Conservation (phyloP, 2,888 invertebrate species). For the Seira ritae region DNA sequence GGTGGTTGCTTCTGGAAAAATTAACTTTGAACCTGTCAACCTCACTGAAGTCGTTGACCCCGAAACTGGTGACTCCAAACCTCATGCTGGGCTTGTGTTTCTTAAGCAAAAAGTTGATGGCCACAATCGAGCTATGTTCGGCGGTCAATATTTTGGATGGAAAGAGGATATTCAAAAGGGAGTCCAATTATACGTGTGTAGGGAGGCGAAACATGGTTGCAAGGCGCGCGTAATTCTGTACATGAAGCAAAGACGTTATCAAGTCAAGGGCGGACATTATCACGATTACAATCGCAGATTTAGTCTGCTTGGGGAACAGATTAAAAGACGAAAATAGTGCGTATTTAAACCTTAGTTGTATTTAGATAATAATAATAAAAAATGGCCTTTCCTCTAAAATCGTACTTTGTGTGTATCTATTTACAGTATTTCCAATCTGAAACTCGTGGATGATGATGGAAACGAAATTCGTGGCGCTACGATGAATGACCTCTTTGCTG, state of each 20-base stretch:
- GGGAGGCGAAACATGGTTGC: slow-evolving; percentile 27
- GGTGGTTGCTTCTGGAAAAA: not conserved
- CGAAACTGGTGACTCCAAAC: too few relatives aligned
- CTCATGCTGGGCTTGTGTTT: slow-evolving; percentile 2
- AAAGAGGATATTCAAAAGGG: not conserved
- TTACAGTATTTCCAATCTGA: not conserved
- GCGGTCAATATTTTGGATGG: slow-evolving; percentile 22
- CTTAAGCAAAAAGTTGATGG: slow-evolving; percentile 2
- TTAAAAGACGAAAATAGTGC: too few relatives aligned
- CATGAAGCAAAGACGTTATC: slow-evolving; percentile 17
- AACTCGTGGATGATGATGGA: slow-evolving; percentile 33
- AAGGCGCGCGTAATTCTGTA: slow-evolving; percentile 16
- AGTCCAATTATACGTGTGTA: slow-evolving; percentile 19
- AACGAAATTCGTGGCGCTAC: slow-evolving; percentile 22
- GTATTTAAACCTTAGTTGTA: too few relatives aligned
- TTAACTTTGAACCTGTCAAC: too few relatives aligned
- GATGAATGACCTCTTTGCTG: slow-evolving; percentile 7
- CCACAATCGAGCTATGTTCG: slow-evolving; percentile 24
- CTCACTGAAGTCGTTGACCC: too few relatives aligned
- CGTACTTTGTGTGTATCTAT: too few relatives aligned
- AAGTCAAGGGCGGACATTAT: slow-evolving; percentile 24
- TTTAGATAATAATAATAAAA: too few relatives aligned
- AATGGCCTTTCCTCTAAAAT: too few relatives aligned
- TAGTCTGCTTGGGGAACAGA: too few relatives aligned
- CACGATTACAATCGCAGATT: slow-evolving; percentile 22